Evolutionary conservation across 2,797 vertebrate species (phyloP), one percentile per base, ranked within the genome.

Genomic region (Crocodylus rhombifer): DNA sequence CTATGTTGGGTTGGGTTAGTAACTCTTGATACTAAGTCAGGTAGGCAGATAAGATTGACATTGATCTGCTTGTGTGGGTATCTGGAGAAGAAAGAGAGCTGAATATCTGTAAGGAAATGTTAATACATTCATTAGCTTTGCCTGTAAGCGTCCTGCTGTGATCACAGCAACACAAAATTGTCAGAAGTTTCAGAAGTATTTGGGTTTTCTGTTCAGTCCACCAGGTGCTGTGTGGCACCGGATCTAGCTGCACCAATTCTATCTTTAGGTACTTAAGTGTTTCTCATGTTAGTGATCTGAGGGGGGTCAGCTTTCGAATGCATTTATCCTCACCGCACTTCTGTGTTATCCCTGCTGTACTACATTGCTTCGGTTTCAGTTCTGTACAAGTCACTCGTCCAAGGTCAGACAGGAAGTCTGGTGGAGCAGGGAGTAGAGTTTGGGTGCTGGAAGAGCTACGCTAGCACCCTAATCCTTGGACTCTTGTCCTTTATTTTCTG

Each of bases 1-100:
- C 67, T 3, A 0, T 20, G 94, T 74, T 74, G 71, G 20, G 36
- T 95, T 94, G 88, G 90, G 92, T 77, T 77, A 69, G 95, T 74
- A 89, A 92, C 94, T 83, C 55, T 77, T 82, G 42, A 15, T 57
- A 20, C 78, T 92, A 57, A 76, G n/a, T 56, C 17, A 76, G 18
- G 8, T 76, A 57, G 56, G 5, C 26, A 28, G 25, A 57, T 30
- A 55, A 28, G 25, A n/a, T 18, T 42, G 55, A 30, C 18, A 30
- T 16, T 55, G 18, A 28, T 57, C 7, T 5, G 9, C 28, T 57
- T 57, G 55, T 26, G 56, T 17, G 55, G 74, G 10, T 51, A 9
- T 51, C 10, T 51, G 42, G 42, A 9, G 42, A 51, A 51, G 9
- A 42, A 42, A 51, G 9, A 51, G 42, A 51, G 9, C 9, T 51